A percentile compares a stretch with the other conserved stretches of the same genome.
phyloP scores from a whole-genome alignment of 2,888 invertebrate genomes.

The Scaptomyza tumidula region DNA sequence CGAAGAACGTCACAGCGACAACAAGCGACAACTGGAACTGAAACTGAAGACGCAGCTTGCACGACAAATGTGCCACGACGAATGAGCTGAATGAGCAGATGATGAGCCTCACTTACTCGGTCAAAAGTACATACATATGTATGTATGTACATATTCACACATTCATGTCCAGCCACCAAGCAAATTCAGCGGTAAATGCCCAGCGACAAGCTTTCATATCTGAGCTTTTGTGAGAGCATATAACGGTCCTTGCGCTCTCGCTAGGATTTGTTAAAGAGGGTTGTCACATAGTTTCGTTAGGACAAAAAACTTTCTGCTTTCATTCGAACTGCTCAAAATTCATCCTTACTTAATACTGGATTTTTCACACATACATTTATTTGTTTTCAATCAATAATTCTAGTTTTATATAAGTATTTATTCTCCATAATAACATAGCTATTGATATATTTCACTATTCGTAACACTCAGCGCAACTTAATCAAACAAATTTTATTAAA shows the following conservation, averaged over 20 bases:
- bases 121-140: conserved; percentile 1
- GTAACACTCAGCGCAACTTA: conserved; percentile 26
- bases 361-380: too few relatives aligned
- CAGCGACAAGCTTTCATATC: conserved; percentile 19
- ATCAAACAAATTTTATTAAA: conserved; percentile 16
- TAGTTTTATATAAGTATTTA: too few relatives aligned
- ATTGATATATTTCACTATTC: conserved; percentile 10
- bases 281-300: background rate
- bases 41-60: conserved; percentile 55
- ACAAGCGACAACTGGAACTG: conserved; percentile 63
- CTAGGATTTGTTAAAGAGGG: background rate
- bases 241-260: conserved; percentile 17
- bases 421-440: background rate
- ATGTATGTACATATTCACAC: conserved; percentile 7
- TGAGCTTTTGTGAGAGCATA: conserved; percentile 19
- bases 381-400: too few relatives aligned
- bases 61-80: conserved; percentile 69
- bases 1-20: conserved; percentile 45
- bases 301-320: too few relatives aligned
- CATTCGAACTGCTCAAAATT: too few relatives aligned
- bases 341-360: too few relatives aligned
- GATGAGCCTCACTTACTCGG: conserved; percentile 28
- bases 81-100: conserved; percentile 47
- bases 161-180: conserved; percentile 1
- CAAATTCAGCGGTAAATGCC: conserved; percentile 27